Evolutionary conservation across 1,140 invertebrate genomes (phyloP).

Genomic region (Drosophila baimaii): DNA sequence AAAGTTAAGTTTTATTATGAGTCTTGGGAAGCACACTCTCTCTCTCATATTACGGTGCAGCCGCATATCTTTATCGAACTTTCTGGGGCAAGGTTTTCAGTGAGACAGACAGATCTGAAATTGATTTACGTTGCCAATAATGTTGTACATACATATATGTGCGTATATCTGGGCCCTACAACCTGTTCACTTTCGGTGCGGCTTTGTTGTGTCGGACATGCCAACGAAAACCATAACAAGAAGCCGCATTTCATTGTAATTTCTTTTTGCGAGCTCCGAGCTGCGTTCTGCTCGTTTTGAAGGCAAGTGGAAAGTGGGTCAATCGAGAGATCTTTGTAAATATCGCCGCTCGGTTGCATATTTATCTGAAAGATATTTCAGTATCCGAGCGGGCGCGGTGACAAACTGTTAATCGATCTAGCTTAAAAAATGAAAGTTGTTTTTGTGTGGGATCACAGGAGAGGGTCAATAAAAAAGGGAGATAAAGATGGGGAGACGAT

Average conservation of each 20-base stretch:
- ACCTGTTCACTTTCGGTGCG: conserved; percentile 43
- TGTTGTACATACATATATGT: conserved; percentile 25
- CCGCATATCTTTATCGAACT: conserved; percentile 16
- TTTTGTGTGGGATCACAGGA: conserved; percentile 22
- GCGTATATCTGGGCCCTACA: conserved; percentile 49
- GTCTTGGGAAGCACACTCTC: conserved; percentile 3
- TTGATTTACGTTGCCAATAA: conserved; percentile 42
- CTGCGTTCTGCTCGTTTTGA: conserved; percentile 32
- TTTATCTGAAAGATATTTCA: conserved; percentile 58
- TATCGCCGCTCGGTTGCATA: conserved; percentile 49
- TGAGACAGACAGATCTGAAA: conserved; percentile 15
- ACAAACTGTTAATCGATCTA: conserved; percentile 56
- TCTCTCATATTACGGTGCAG: conserved; percentile 3
- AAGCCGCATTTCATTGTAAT: conserved; percentile 51
- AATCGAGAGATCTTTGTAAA: conserved; percentile 63
- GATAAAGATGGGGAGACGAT: not conserved
- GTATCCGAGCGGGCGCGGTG: conserved; percentile 36
- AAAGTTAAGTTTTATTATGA: not conserved
- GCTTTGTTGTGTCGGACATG: conserved; percentile 18
- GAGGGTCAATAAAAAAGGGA: not conserved
- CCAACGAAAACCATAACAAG: conserved; percentile 44
- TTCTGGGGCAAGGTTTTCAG: conserved; percentile 4
- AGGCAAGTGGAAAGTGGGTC: conserved; percentile 55
- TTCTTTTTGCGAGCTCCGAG: conserved; percentile 46
- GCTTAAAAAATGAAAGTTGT: conserved; percentile 64